These are phyloP conservation scores for Teleogryllus occipitalis DNA, from an alignment of 1,140 invertebrate genomes.

Conservation along the genomic window DNA sequence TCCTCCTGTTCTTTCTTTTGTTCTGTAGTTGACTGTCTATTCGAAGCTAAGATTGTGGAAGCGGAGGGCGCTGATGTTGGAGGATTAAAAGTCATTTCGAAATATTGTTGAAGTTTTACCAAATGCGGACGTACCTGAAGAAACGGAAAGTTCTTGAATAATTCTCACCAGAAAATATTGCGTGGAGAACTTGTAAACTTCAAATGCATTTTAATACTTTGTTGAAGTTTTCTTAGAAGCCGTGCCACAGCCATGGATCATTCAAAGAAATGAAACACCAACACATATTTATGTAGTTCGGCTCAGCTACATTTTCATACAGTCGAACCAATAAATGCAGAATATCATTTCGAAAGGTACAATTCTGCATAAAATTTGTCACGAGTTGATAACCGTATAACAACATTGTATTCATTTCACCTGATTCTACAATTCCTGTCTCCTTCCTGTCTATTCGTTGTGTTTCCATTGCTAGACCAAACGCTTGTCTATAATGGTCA, in stretches of 20 bases:
- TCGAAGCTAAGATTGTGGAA: slow-evolving; percentile 75
- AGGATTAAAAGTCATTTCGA: slow-evolving; percentile 38
- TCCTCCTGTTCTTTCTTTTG: slow-evolving; percentile 78
- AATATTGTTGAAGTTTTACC: too few species aligned
- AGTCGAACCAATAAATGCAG: slow-evolving; percentile 80
- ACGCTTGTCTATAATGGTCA: slow-evolving; percentile 82
- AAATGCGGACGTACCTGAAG: too few species aligned
- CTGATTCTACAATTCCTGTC: slow-evolving; percentile 80
- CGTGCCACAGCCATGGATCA: slow-evolving; percentile 82
- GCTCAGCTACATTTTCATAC: slow-evolving; percentile 75
- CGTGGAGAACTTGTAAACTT: slow-evolving; percentile 97
- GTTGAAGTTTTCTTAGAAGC: slow-evolving; percentile 81
- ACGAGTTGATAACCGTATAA: slow-evolving; percentile 91
- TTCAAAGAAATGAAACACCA: slow-evolving; percentile 95
- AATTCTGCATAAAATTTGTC: slow-evolving; percentile 91
- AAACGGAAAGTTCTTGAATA: slow-evolving; percentile 45
- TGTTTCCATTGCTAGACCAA: slow-evolving; percentile 92
- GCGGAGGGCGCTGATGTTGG: slow-evolving; percentile 35
- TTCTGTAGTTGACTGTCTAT: slow-evolving; percentile 48
- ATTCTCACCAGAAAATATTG: slow-evolving; percentile 93
- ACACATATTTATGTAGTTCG: slow-evolving; percentile 94
- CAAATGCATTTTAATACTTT: slow-evolving; percentile 97
- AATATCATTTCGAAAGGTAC: slow-evolving; percentile 83
- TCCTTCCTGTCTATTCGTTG: slow-evolving; percentile 93
- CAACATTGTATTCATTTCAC: slow-evolving; percentile 84